Conservation (phyloP, 2,113 vertebrate genomes). For the Pungitius pungitius region DNA sequence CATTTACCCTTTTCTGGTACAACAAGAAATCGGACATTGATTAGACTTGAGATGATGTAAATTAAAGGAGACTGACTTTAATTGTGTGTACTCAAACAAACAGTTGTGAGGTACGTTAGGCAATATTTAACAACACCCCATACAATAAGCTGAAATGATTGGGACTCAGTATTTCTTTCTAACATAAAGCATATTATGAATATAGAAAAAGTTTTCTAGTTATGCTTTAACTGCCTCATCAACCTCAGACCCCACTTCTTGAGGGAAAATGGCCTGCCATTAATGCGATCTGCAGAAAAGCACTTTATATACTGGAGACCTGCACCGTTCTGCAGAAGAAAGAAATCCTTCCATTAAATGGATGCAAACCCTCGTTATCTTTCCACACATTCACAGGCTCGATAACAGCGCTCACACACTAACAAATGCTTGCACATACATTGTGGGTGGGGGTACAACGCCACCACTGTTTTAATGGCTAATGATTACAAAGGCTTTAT, state of each 20-base stretch:
- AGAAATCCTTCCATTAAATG: conserved; percentile 18
- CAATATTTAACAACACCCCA: not conserved
- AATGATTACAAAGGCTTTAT: conserved; percentile 66
- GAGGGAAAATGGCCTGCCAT: conserved; percentile 15
- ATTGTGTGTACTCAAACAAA: not conserved
- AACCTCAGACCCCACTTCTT: conserved; percentile 8
- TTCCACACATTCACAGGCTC: not conserved
- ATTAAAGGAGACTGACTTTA: not conserved
- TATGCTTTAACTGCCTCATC: conserved; percentile 6
- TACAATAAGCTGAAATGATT: not conserved
- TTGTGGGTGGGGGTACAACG: conserved; percentile 24
- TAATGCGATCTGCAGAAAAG: conserved; percentile 25
- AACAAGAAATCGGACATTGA: too few species aligned
- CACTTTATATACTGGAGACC: conserved; percentile 12
- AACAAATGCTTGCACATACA: not conserved
- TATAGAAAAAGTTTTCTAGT: conserved; percentile 9
- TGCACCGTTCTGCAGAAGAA: conserved; percentile 2
- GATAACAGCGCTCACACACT: not conserved
- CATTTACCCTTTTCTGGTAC: too few species aligned
- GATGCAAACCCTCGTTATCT: conserved; percentile 31
- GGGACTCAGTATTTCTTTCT: not conserved
- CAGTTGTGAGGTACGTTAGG: not conserved
- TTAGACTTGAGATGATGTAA: not conserved
- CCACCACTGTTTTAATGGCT: conserved; percentile 60
- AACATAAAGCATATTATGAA: not conserved